A percentile compares a stretch with the other conserved stretches of the same genome.
phyloP scores from a whole-genome alignment of 1,140 invertebrate species.

The Temnothorax nylanderi region DNA sequence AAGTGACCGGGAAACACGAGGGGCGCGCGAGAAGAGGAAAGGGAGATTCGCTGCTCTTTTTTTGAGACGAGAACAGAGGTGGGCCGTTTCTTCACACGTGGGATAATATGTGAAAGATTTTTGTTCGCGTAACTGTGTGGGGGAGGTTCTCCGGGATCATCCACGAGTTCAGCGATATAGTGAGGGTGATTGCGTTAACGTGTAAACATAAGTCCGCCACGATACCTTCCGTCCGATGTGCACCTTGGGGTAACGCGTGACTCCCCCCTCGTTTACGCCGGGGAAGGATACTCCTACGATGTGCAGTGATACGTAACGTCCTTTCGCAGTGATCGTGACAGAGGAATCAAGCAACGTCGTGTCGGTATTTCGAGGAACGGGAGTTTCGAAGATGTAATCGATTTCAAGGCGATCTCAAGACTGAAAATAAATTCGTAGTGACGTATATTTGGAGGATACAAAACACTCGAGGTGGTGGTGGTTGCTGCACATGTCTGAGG shows the following conservation, averaged over 20 bases:
- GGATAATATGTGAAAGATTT: background rate
- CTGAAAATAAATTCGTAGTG: background rate
- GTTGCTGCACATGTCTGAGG: background rate
- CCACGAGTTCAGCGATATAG: background rate
- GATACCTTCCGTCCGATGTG: constrained; percentile 61
- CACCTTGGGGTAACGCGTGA: constrained; percentile 38
- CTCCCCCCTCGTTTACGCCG: background rate
- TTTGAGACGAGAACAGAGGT: constrained; percentile 2
- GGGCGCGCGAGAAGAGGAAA: too few relatives aligned
- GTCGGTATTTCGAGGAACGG: background rate
- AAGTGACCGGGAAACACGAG: background rate
- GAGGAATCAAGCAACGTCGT: background rate
- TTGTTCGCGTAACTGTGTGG: background rate
- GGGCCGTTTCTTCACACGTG: background rate
- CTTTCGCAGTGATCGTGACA: constrained; percentile 25
- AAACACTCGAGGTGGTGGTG: background rate
- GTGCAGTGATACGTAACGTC: constrained; percentile 45
- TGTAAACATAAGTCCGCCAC: constrained; percentile 1
- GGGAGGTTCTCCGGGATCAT: background rate
- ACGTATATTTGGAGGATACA: background rate
- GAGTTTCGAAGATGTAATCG: background rate
- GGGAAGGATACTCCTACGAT: constrained; percentile 9
- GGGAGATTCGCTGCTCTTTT: background rate
- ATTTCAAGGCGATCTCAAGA: background rate
- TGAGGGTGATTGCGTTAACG: constrained; percentile 22